A percentile compares a stretch with the other conserved stretches of the same genome.
These are phyloP conservation scores for Notamacropus eugenii DNA, from an alignment of 2,797 vertebrate genomes.

Conservation along the genomic window DNA sequence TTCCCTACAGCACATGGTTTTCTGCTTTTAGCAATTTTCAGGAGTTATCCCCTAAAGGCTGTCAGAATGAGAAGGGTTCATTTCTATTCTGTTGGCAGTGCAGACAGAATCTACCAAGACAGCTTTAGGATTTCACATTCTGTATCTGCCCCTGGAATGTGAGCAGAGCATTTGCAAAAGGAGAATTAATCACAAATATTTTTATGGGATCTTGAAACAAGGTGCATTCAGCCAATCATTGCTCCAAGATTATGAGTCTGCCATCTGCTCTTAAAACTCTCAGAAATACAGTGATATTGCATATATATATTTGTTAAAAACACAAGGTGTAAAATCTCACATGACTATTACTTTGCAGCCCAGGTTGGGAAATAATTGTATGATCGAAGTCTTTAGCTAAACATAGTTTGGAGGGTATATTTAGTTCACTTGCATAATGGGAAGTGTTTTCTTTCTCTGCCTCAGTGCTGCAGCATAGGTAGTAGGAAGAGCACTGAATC, in stretches of 20 bases:
- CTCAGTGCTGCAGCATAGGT: neutral
- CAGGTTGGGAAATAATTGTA: neutral
- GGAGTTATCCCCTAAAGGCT: slow-evolving; percentile 40
- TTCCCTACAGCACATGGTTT: neutral
- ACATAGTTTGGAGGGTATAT: neutral
- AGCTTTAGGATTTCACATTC: neutral
- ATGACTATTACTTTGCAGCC: neutral
- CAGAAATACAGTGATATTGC: neutral
- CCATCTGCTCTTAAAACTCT: slow-evolving; percentile 41
- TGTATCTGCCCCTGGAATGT: neutral
- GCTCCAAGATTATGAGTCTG: neutral
- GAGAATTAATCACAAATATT: neutral
- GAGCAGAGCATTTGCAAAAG: fast-evolving
- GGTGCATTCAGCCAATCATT: slow-evolving; percentile 28
- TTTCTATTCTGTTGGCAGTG: slow-evolving; percentile 16
- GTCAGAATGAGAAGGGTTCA: slow-evolving; percentile 36
- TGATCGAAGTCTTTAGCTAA: neutral
- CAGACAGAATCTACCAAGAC: slow-evolving; percentile 3
- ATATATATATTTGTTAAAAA: neutral
- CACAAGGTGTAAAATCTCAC: neutral
- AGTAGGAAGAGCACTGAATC: neutral
- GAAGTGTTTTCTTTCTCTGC: neutral
- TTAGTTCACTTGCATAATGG: neutral
- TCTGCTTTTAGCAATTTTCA: slow-evolving; percentile 44
- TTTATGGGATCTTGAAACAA: neutral